Evolutionary conservation across 1,140 invertebrate genomes (phyloP).

Genomic region (Spodoptera frugiperda): DNA sequence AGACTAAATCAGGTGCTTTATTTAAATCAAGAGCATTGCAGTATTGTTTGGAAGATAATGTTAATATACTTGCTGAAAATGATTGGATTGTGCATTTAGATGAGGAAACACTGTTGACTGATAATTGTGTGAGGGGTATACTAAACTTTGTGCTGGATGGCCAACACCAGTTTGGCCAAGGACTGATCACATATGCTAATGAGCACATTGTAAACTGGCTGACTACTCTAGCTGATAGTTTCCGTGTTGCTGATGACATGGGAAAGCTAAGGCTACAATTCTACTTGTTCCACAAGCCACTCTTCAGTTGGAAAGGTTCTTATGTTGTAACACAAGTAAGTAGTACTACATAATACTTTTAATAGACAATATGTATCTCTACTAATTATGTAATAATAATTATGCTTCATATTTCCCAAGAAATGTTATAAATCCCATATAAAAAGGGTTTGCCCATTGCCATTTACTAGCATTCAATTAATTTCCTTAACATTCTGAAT

Average conservation of each 20-base stretch:
- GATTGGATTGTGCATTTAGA: conserved; percentile 99
- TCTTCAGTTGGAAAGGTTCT: conserved; percentile 99
- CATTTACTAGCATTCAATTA: no score
- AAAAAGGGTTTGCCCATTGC: no score
- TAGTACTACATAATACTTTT: conserved; percentile 21
- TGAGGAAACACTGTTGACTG: conserved; percentile 98
- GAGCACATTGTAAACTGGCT: conserved; percentile 98
- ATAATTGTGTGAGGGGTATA: conserved; percentile 96
- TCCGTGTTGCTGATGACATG: conserved; percentile 98
- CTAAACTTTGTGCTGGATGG: conserved; percentile 98
- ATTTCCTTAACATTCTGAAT: background rate
- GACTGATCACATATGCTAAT: conserved; percentile 99
- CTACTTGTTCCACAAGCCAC: conserved; percentile 96
- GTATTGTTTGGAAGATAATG: conserved; percentile 97
- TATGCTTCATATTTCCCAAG: no score
- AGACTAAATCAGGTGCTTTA: conserved; percentile 95
- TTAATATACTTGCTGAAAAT: conserved; percentile 94
- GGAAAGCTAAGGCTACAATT: conserved; percentile 98
- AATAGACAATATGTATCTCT: no score
- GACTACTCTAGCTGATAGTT: conserved; percentile 98
- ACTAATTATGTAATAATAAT: no score
- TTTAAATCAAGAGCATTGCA: conserved; percentile 98
- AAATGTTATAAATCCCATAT: no score
- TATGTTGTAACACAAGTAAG: conserved; percentile 96
- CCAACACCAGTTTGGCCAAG: conserved; percentile 98